Evolutionary conservation across 2,888 invertebrate genomes (phyloP).

Genomic region (Notodonta dromedarius): DNA sequence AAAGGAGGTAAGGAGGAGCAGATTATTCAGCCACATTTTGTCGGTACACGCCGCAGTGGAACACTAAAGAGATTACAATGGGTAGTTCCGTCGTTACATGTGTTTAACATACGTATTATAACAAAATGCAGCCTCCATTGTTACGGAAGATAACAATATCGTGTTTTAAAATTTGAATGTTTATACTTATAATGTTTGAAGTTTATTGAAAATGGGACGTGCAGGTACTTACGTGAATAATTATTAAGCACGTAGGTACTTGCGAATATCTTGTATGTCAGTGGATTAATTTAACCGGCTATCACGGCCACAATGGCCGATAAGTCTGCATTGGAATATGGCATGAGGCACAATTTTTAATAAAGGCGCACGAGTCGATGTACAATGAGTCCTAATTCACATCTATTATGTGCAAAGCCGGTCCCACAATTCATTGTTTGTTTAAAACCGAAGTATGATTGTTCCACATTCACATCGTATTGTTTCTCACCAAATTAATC

Average conservation of each 20-base stretch:
- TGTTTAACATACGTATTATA: conserved; percentile 37
- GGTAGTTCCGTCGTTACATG: conserved; percentile 17
- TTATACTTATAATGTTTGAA: conserved; percentile 7
- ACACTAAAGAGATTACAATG: conserved; percentile 24
- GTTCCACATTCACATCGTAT: no score
- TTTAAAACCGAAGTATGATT: not conserved
- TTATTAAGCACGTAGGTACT: not conserved
- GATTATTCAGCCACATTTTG: conserved; percentile 36
- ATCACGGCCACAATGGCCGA: no score
- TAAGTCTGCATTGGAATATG: no score
- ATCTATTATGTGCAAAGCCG: not conserved
- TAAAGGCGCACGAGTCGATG: no score
- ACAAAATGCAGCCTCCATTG: conserved; percentile 38
- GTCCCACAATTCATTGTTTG: conserved; percentile 4
- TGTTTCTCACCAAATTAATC: not conserved
- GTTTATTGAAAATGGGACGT: conserved; percentile 3
- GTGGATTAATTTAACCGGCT: no score
- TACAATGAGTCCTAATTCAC: not conserved
- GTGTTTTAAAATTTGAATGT: conserved; percentile 34
- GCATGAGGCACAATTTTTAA: not conserved
- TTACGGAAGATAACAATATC: conserved; percentile 42
- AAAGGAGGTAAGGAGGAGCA: conserved; percentile 23
- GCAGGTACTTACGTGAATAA: not conserved
- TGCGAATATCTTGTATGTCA: no score
- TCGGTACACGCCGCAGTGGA: conserved; percentile 20